Evolutionary conservation across 2,113 vertebrate genomes (phyloP), one percentile per base, ranked within the genome.

Genomic region (Tor tambroides): DNA sequence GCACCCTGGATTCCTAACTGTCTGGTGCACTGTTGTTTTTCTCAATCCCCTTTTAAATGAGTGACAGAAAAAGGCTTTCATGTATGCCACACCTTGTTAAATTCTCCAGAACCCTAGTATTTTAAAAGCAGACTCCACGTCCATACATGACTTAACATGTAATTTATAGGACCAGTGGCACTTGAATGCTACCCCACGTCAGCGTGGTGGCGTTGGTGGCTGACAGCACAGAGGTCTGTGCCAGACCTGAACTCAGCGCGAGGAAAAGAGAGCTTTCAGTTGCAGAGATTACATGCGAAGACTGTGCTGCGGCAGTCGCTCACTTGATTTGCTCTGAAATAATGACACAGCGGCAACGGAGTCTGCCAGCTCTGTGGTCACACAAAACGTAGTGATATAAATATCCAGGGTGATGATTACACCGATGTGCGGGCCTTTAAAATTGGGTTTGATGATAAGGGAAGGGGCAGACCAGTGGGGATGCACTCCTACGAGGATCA

Each of bases 81-180:
- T 91, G 88, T 90, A 77, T 35, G 78, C 85, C 90, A 89, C 91
- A 92, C 90, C 91, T 94, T 92, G 91, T 93, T 92, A 93, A 94
- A 93, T 85, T 90, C 86, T 87, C 87, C 90, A 91, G 90, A 91
- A 91, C 87, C 35, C 26, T 10, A 87, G 69, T 85, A 71, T 87
- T 89, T 93, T 92, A 88, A 90, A 93, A 92, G 87, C 90, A 92
- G 91, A 90, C 78, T 19, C 72, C 80, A 32, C 79, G 63, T 82
- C 72, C 84, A 76, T 85, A 88, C 83, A 72, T 93, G 90, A 90
- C 89, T 92, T 89, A 90, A 87, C 51, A 46, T 90, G 90, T 91
- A 89, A 91, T 93, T 93, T 91, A 92, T 92, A 88, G 89, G 90
- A 90, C 88, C 91, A 92, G 89, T 91, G 85, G 85, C 61, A 82